Evolutionary conservation across 2,888 invertebrate genomes (phyloP), one percentile per base, ranked within the genome.

Genomic region (Standfussiana lucernea): DNA sequence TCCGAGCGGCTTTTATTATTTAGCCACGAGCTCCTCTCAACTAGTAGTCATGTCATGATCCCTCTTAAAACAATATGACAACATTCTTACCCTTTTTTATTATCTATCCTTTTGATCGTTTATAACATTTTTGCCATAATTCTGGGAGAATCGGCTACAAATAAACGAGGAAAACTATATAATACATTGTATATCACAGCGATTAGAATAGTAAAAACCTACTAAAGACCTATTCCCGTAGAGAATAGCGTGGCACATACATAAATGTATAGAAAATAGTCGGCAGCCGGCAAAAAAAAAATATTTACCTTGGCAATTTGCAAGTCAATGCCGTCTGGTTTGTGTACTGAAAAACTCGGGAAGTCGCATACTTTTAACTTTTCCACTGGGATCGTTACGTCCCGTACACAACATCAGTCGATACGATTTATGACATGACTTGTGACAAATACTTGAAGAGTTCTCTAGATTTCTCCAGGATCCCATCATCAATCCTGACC

Each of bases 231-330:
- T 35, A 59, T 42, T 71, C n/a, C 53, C 21, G 18, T 56, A 40
- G 5, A 59, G 32, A 80, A 74, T 71, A 76, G 28, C 37, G 59
- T 35, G 28, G 56, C 8, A 8, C 45, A 76, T 74, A 50, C 67
- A 84, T 72, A 69, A 42, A 77, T 79, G 75, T 71, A 80, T 62
- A 35, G 53, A 45, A 45, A 45, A 67, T 56, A 80, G 62, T 53
- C 72, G 77, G 61, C 72, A 50, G 50, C 35, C 67, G 61, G 66
- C 61, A 80, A 59, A 75, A 83, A 73, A 85, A 83, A 80, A 80
- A 85, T 87, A 79, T 86, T 87, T 87, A 86, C 71, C 64, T 82
- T 74, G 79, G 83, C 78, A 40, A 80, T 86, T 87, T 77, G 71
- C 80, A 86, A 87, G 85, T 85, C 85, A 85, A 87, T 75, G 50